These are phyloP conservation scores for Heliconius ismenius DNA, from an alignment of 2,888 invertebrate genomes.

Conservation along the genomic window DNA sequence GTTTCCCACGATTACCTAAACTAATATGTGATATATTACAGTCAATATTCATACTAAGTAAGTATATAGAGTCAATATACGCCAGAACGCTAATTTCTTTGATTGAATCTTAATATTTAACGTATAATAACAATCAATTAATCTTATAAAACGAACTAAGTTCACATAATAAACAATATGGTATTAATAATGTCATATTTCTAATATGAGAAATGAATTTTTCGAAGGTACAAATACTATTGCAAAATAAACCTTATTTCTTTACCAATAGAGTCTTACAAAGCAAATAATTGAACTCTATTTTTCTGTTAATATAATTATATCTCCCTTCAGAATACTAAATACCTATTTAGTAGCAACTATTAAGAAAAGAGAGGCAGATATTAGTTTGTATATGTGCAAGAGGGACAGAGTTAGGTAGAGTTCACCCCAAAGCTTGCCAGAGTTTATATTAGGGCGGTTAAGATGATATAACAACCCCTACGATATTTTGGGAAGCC, in stretches of 20 bases:
- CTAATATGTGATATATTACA: no score
- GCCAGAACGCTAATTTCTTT: neutral
- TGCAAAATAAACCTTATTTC: constrained; percentile 45
- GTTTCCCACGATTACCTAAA: no score
- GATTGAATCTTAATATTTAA: neutral
- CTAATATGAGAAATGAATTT: constrained; percentile 32
- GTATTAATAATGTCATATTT: constrained; percentile 40
- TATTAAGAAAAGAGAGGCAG: constrained; percentile 57
- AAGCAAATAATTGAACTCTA: constrained; percentile 34
- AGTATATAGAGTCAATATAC: neutral
- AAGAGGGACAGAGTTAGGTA: constrained; percentile 53
- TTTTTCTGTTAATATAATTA: constrained; percentile 80
- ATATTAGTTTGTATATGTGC: constrained; percentile 44
- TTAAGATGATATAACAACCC: constrained; percentile 54
- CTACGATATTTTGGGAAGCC: constrained; percentile 62
- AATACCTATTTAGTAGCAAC: constrained; percentile 79
- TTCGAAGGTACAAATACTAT: constrained; percentile 5
- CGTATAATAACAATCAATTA: constrained; percentile 23
- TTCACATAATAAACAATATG: constrained; percentile 39
- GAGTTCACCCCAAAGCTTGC: constrained; percentile 67
- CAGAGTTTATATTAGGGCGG: constrained; percentile 62
- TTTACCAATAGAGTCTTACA: constrained; percentile 36
- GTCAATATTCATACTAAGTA: no score
- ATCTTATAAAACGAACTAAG: constrained; percentile 28
- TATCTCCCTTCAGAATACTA: constrained; percentile 79